Base-by-base conservation (phyloP, 2,113 vertebrate genomes). In the Scolopax mira region DNA sequence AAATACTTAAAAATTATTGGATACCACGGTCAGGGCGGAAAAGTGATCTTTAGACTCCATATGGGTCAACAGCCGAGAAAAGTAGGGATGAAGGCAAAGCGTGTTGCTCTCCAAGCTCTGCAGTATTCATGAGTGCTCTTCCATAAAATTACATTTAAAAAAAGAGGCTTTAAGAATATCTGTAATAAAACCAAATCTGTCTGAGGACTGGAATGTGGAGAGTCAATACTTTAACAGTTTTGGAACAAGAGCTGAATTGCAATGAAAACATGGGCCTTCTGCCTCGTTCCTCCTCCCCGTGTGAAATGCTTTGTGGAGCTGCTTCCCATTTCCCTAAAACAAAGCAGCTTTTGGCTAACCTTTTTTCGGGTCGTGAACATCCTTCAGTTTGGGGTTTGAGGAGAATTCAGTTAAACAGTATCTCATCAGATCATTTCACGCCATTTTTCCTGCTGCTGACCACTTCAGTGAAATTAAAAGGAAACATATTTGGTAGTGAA, bases 241-340 rank as follows among this genome's bases (percentile, higher is more conserved):
- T 61, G 37, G 11, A 61, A n/a, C 1, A 6, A 51, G 70, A 87
- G 23, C 11, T 82, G 41, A 52, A 7, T 35, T 75, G 35, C 23
- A 35, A 2, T 13, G 52, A 14, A 51, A 48, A 18, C 0, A 1
- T 8, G 6, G 6, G 16, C 19, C 7, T 67, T 82, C 11, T 48
- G 33, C 42, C 18, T 79, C 1, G 0, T 78, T 71, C 13, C 18
- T 23, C 1, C 1, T 15, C 17, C 7, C 5, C 7, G 7, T 49
- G 11, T 48, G 54, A 44, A 44, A 51, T 44, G 39, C 8, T 61
- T 24, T 37, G 3, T 46, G 57, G 24, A 22, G 13, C 54, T 78
- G 28, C 35, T 89, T 67, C 70, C 52, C 9, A 2, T 73, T 60
- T 74, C 57, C 33, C 60, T 74, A 24, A 67, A 69, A 18, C 42